Evolutionary conservation across 2,113 vertebrate species (phyloP), one percentile per base, ranked within the genome.

Genomic region (Oncorhynchus tshawytscha): DNA sequence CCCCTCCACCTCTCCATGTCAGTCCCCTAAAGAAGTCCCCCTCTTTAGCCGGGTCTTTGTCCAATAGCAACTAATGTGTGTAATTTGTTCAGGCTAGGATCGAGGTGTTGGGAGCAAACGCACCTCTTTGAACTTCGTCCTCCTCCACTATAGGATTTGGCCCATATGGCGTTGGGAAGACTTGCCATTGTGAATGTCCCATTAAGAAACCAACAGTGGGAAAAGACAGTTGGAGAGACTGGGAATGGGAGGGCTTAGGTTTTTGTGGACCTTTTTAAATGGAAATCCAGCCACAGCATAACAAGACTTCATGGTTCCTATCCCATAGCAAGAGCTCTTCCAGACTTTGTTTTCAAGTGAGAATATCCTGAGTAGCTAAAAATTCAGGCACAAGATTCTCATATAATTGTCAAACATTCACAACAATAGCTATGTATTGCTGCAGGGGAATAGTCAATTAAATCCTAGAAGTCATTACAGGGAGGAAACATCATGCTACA

Each of bases 61-160:
- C 75, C 82, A 72, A 71, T 74, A 22, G 84, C 77, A 80, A 88
- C 85, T 89, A 91, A 92, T 90, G 91, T 79, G 79, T 86, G 86
- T 88, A 79, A 90, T 91, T 89, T 90, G 82, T 86, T 82, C 45
- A 71, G 82, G 82, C 83, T 79, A 84, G 75, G 83, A 87, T 25
- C 13, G 72, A 78, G 81, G 85, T 78, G 24, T 31, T 88, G 84
- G 45, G 74, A 73, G 86, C 85, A 91, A 90, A 92, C 82, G 82
- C 79, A 79, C 80, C 80, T 89, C 84, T 86, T 88, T 87, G 72
- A 86, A 70, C 79, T 79, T 45, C 39, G 1, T 45, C 83, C 11
- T 6, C 24, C 67, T 25, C 84, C 74, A 79, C 84, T 87, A 88
- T 74, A 76, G 82, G 85, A 88, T 88, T 91, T 83, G 74, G 81